Conservation (phyloP, 2,113 vertebrate species). For the Scartelaos histophorus region DNA sequence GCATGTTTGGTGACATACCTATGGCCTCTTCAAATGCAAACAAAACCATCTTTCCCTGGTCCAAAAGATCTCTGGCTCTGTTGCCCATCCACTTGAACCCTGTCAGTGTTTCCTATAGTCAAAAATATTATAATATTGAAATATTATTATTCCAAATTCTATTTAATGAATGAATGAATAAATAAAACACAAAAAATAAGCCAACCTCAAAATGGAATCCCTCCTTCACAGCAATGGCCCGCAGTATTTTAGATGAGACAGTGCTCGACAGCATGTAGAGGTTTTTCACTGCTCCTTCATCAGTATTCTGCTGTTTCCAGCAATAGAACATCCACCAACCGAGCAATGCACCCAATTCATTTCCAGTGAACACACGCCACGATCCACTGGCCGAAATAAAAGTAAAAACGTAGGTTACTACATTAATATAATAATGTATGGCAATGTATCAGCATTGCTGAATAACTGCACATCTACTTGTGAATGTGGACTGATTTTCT, state of each 20-base stretch:
- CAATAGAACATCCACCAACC: conserved; percentile 96
- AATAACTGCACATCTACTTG: too few species aligned
- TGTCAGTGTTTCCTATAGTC: conserved; percentile 90
- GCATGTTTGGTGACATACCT: conserved; percentile 73
- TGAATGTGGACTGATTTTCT: too few species aligned
- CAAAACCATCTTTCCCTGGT: conserved; percentile 88
- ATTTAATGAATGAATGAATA: too few species aligned
- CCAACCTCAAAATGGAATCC: conserved; percentile 96
- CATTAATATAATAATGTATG: too few species aligned
- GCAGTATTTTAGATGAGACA: conserved; percentile 95
- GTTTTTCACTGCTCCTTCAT: conserved; percentile 79
- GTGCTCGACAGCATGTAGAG: conserved; percentile 95
- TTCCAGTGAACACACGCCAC: conserved; percentile 95
- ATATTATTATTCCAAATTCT: neutral
- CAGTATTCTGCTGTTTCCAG: conserved; percentile 85
- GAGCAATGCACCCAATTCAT: conserved; percentile 91
- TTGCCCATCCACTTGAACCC: conserved; percentile 99
- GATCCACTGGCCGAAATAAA: conserved; percentile 76
- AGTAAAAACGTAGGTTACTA: neutral
- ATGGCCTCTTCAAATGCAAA: conserved; percentile 99
- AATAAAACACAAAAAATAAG: neutral
- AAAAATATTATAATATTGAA: neutral
- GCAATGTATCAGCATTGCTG: too few species aligned
- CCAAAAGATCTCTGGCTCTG: conserved; percentile 87
- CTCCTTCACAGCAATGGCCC: conserved; percentile 93